phyloP scores from a whole-genome alignment of 1,140 invertebrate species.

The Aphelenchoides fujianensis region DNA sequence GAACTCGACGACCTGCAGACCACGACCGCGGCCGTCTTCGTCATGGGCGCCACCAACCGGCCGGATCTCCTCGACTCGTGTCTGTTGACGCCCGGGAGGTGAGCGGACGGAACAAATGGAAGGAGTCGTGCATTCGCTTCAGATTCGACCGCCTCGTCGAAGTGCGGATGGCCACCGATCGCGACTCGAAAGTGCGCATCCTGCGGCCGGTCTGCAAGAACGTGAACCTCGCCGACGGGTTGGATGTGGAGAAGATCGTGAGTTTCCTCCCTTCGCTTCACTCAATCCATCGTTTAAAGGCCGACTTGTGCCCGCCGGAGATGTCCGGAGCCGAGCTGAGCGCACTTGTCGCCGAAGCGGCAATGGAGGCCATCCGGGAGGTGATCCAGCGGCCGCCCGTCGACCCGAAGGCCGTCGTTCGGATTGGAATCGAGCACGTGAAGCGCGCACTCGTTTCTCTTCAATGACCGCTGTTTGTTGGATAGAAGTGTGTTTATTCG shows the following conservation, averaged over 20 bases:
- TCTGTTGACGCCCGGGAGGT: slow-evolving; percentile 81
- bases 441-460: slow-evolving; percentile 5
- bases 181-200: slow-evolving; percentile 53
- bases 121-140: slow-evolving; percentile 13
- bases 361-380: slow-evolving; percentile 42
- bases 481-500: background rate
- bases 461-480: background rate
- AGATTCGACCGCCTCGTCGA: slow-evolving; percentile 48
- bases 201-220: slow-evolving; percentile 64
- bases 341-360: slow-evolving; percentile 55
- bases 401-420: background rate
- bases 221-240: slow-evolving; percentile 65
- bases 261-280: slow-evolving; percentile 10
- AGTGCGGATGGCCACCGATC: slow-evolving; percentile 41
- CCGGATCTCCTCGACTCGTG: slow-evolving; percentile 91
- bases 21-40: slow-evolving; percentile 70
- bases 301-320: slow-evolving; percentile 68
- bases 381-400: slow-evolving; percentile 21
- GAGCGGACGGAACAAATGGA: slow-evolving; percentile 68
- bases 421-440: background rate
- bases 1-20: slow-evolving; percentile 64
- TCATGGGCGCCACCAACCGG: slow-evolving; percentile 90
- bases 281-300: slow-evolving; percentile 32
- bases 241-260: slow-evolving; percentile 67
- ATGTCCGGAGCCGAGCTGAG: slow-evolving; percentile 81